A percentile compares a stretch with the other conserved stretches of the same genome.
Evolutionary conservation across 2,113 vertebrate species (phyloP).

Genomic region (Callospermophilus lateralis): DNA sequence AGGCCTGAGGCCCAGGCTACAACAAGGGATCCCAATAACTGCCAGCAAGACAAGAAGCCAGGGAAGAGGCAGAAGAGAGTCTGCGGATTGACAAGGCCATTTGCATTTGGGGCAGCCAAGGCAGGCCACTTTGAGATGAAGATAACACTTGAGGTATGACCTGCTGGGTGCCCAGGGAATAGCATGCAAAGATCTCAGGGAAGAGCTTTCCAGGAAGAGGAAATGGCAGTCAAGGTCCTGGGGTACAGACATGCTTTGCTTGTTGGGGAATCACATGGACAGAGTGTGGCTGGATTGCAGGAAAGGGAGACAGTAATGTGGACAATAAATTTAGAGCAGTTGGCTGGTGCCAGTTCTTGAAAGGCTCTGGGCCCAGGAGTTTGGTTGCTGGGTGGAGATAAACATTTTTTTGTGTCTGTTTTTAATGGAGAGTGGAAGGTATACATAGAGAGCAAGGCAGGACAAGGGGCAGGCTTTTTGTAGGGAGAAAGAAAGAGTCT

Average conservation of each 20-base stretch:
- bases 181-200: background rate
- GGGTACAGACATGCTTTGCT: background rate
- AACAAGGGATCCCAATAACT: accelerated
- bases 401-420: background rate
- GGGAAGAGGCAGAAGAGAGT: background rate
- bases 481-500: background rate
- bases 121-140: background rate
- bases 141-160: background rate
- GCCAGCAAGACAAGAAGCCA: background rate
- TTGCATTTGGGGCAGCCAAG: background rate
- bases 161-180: background rate
- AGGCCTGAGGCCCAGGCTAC: no score
- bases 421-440: background rate
- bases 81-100: background rate
- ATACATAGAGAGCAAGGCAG: background rate
- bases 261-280: accelerated
- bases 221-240: background rate
- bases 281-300: background rate
- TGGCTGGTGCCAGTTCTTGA: background rate
- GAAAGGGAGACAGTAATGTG: background rate
- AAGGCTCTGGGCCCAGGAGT: background rate
- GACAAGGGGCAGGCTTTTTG: background rate
- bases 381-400: background rate
- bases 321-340: background rate
- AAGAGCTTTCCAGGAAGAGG: background rate